phyloP scores from a whole-genome alignment of 2,113 vertebrate species.

The Glareola pratincola region DNA sequence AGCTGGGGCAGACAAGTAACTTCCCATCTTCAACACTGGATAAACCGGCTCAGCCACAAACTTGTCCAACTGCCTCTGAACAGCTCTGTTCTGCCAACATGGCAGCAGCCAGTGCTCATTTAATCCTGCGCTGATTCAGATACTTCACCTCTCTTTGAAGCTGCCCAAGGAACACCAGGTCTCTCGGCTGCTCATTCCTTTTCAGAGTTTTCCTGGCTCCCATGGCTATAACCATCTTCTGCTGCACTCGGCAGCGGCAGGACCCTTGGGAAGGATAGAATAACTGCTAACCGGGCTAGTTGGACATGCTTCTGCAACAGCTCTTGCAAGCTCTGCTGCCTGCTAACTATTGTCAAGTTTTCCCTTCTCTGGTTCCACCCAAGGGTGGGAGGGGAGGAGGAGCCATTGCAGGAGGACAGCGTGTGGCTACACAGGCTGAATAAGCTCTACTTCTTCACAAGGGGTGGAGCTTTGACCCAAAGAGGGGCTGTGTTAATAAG shows the following conservation, averaged over 20 bases:
- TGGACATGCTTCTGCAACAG: constrained; percentile 36
- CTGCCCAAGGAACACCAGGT: constrained; percentile 43
- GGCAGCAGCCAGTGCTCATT: constrained; percentile 63
- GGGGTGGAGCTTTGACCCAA: constrained; percentile 55
- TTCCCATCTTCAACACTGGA: constrained; percentile 76
- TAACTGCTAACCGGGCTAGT: neutral
- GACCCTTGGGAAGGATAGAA: neutral
- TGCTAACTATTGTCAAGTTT: constrained; percentile 60
- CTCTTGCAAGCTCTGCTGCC: neutral
- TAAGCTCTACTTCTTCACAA: constrained; percentile 52
- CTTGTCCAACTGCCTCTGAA: constrained; percentile 67
- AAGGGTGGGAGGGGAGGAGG: constrained; percentile 72
- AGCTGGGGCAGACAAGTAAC: constrained; percentile 75
- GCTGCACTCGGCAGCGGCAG: neutral
- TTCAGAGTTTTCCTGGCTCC: constrained; percentile 15
- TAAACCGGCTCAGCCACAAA: constrained; percentile 68
- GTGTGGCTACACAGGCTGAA: constrained; percentile 50
- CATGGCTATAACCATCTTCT: constrained; percentile 35
- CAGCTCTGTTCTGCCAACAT: constrained; percentile 67
- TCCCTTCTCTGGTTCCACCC: constrained; percentile 69
- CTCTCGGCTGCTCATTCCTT: constrained; percentile 31
- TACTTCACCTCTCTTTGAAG: constrained; percentile 64
- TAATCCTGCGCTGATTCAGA: constrained; percentile 52
- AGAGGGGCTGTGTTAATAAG: neutral
- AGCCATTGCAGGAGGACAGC: constrained; percentile 58